Percentiles rank a stretch among this genome's conserved stretches.
Conservation (phyloP, 2,888 invertebrate genomes). For the Copidosoma aretas region DNA sequence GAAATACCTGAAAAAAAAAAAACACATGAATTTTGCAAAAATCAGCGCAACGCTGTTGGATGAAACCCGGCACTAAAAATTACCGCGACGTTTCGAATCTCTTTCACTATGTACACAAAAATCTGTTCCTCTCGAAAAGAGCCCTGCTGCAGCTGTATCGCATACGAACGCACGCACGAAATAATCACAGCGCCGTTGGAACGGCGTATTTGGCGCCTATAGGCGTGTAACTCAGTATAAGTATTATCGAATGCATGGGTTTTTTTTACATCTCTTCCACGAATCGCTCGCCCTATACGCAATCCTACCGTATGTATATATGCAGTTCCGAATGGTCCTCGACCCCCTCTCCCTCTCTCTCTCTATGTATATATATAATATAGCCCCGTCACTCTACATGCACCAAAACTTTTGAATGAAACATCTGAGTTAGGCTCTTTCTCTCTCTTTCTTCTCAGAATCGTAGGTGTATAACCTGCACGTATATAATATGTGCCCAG, state of each 20-base stretch:
- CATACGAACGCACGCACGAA: neutral
- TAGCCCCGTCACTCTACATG: no score
- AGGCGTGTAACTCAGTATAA: no score
- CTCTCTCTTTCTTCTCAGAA: constrained; percentile 30
- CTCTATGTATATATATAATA: no score
- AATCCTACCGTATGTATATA: neutral
- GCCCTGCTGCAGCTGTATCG: neutral
- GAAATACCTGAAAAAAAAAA: no score
- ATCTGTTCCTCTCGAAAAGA: neutral
- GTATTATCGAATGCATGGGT: neutral
- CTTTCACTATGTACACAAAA: no score
- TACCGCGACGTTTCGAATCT: neutral
- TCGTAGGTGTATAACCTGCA: constrained; percentile 21
- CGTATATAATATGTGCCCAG: neutral
- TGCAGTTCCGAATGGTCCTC: neutral
- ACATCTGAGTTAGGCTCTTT: constrained; percentile 11
- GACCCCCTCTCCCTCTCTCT: no score
- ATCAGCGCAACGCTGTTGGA: no score
- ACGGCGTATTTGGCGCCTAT: constrained; percentile 21
- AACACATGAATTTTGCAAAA: no score
- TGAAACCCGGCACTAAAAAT: no score
- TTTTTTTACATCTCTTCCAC: constrained; percentile 19
- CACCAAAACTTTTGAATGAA: constrained; percentile 30
- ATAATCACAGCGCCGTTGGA: constrained; percentile 9
- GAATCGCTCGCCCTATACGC: constrained; percentile 10